Conservation (phyloP, 2,113 vertebrate genomes). For the Pseudonaja textilis region DNA sequence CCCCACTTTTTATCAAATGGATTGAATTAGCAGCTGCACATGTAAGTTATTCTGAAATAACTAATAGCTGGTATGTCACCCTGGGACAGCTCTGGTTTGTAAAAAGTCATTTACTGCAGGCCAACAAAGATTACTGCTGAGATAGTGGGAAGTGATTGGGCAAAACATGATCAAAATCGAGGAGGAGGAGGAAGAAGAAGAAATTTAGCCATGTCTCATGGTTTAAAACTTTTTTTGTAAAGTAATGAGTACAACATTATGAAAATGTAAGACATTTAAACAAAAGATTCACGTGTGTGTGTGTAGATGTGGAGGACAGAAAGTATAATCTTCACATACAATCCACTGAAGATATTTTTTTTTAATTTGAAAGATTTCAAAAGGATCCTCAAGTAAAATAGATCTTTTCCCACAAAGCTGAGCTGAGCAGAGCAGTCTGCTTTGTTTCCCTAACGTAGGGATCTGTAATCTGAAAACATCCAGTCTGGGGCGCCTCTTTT, state of each 20-base stretch:
- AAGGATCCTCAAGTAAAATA: neutral
- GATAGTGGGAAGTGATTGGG: neutral
- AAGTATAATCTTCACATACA: neutral
- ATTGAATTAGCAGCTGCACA: neutral
- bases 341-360: neutral
- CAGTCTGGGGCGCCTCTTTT: neutral
- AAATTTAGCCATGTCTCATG: neutral
- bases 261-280: neutral
- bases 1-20: constrained; percentile 14
- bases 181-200: neutral
- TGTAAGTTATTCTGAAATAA: neutral
- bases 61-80: neutral
- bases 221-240: neutral
- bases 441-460: no score
- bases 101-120: neutral
- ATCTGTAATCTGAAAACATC: neutral
- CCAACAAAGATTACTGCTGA: neutral
- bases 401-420: neutral
- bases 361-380: neutral
- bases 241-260: neutral
- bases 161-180: neutral
- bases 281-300: neutral
- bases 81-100: neutral
- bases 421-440: neutral
- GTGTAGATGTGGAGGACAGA: neutral